Evolutionary conservation across 2,113 vertebrate genomes (phyloP), one percentile per base, ranked within the genome.

Genomic region (Cochlearius cochlearius): DNA sequence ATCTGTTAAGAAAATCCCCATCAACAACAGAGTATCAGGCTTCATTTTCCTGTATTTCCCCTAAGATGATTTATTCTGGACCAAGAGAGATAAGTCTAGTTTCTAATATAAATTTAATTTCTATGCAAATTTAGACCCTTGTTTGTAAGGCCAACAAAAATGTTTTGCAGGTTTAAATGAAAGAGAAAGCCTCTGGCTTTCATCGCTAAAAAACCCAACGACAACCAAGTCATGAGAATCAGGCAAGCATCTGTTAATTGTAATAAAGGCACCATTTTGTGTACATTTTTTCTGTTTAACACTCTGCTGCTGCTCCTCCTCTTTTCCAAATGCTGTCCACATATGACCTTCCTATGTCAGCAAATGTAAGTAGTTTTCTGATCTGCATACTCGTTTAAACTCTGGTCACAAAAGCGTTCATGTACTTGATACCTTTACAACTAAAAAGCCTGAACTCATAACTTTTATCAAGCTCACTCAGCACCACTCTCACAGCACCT

Each of bases 321-420:
- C 89, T 53, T 6, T 58, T 72, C 58, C 67, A 53, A 72, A 68
- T 5, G 43, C 82, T 73, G 62, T 11, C 49, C 43, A 47, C 38
- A 2, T 4, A 32, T 8, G 39, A 67, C 21, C n/a, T 59, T 39
- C 45, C 75, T 15, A 8, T 32, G 38, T 8, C 78, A 88, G 49
- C 4, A 15, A 78, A 34, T 1, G 3, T 0, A 18, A 41, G 49
- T 25, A 30, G 12, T n/a, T 41, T 34, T 2, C 22, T 38, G 63
- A 29, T 6, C 50, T 41, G 58, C 59, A 34, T 3, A 22, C 22
- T 32, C 71, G 5, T 53, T 50, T 32, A 63, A 92, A 79, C 63
- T 62, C 36, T 50, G 63, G 22, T 56, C 71, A 79, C 55, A 91
- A 52, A 58, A 21, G 8, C 12, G 50, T 50, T 59, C 32, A 56